These are phyloP conservation scores for Drosophila koepferae DNA, from an alignment of 2,888 invertebrate genomes.

Conservation along the genomic window DNA sequence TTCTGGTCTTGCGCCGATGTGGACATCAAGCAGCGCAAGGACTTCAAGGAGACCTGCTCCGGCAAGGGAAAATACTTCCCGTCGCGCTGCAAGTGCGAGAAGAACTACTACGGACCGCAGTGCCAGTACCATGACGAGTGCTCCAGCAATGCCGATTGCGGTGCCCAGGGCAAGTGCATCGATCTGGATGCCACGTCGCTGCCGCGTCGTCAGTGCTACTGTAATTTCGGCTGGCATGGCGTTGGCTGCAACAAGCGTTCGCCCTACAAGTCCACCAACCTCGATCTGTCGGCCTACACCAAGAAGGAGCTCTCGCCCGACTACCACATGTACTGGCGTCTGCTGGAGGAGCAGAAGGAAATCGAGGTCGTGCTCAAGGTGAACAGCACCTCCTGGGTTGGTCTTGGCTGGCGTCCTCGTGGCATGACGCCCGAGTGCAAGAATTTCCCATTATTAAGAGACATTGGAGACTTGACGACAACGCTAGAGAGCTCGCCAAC, in stretches of 20 bases:
- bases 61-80: conserved; percentile 93
- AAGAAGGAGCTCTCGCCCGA: conserved; percentile 90
- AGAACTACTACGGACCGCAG: conserved; percentile 91
- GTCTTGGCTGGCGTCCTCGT: conserved; percentile 96
- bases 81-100: conserved; percentile 92
- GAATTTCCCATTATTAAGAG: conserved; percentile 90
- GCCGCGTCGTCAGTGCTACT: conserved; percentile 95
- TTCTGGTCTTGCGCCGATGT: conserved; percentile 99
- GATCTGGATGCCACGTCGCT: conserved; percentile 92
- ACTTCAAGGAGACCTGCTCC: conserved; percentile 93
- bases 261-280: conserved; percentile 89
- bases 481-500: conserved; percentile 79
- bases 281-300: conserved; percentile 90
- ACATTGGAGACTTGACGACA: conserved; percentile 80
- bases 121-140: conserved; percentile 97
- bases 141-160: conserved; percentile 93
- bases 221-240: conserved; percentile 95
- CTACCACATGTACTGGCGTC: conserved; percentile 93
- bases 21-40: conserved; percentile 91
- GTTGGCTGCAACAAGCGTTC: conserved; percentile 93
- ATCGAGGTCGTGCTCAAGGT: conserved; percentile 94
- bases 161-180: conserved; percentile 93
- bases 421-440: conserved; percentile 91
- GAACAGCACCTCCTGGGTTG: conserved; percentile 94
- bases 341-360: conserved; percentile 93